Evolutionary conservation across 2,113 vertebrate species (phyloP).

Genomic region (Atrichornis clamosus): DNA sequence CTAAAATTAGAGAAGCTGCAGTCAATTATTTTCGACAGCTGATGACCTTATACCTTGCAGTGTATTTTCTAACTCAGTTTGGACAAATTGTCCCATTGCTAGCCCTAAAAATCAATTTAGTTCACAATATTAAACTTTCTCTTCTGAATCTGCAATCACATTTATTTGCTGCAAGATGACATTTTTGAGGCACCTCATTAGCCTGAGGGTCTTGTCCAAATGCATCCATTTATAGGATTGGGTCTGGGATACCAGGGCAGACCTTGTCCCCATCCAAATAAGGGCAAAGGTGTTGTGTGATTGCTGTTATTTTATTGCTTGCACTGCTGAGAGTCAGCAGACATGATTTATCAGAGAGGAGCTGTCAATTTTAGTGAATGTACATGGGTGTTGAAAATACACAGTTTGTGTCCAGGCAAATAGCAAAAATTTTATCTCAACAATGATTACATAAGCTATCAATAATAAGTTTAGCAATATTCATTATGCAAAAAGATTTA

Average conservation of each 20-base stretch:
- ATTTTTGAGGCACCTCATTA: background rate
- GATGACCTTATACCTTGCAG: background rate
- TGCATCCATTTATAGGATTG: background rate
- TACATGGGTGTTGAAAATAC: background rate
- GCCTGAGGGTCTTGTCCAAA: background rate
- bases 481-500: conserved; percentile 11
- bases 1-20: background rate
- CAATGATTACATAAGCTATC: background rate
- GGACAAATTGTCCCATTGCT: background rate
- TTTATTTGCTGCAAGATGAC: background rate
- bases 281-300: background rate
- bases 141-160: background rate
- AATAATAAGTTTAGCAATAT: background rate
- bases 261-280: background rate
- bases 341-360: background rate
- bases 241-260: background rate
- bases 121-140: background rate
- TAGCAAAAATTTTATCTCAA: background rate
- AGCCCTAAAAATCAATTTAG: background rate
- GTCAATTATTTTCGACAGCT: background rate
- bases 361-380: background rate
- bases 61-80: background rate
- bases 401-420: background rate
- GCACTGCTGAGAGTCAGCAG: background rate
- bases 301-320: background rate